Evolutionary conservation across 35 echinoderm and acorn worm genomes (phyloP).

Genomic region (Ophiothrix spiculata): DNA sequence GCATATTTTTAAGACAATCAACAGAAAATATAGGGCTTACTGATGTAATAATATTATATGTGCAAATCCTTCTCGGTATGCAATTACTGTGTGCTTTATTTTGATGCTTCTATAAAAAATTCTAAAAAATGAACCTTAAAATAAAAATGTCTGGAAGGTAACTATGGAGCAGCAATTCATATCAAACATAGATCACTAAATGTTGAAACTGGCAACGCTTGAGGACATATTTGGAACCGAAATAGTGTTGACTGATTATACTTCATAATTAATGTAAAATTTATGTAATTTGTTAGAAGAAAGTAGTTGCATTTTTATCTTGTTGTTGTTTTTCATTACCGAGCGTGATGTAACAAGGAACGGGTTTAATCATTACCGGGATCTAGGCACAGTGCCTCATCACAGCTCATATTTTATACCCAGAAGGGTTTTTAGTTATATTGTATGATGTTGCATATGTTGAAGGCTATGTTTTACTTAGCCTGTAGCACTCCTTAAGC

Average conservation of each 20-base stretch:
- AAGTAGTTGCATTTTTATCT: not conserved
- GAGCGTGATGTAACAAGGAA: not conserved
- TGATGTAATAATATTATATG: too few species aligned
- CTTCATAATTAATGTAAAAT: not conserved
- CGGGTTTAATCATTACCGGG: not conserved
- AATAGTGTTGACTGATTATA: conserved; percentile 11
- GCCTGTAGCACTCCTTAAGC: not conserved
- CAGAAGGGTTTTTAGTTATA: not conserved
- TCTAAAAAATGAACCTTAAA: too few species aligned
- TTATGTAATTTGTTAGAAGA: not conserved
- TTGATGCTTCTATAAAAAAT: too few species aligned
- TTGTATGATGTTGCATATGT: not conserved
- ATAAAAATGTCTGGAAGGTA: too few species aligned
- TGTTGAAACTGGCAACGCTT: too few species aligned
- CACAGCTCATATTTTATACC: not conserved
- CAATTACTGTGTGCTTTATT: too few species aligned
- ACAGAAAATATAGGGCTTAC: too few species aligned
- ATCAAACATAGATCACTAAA: too few species aligned
- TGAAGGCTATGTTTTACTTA: not conserved
- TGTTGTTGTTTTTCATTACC: not conserved
- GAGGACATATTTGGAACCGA: not conserved
- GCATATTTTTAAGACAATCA: too few species aligned
- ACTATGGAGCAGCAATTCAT: too few species aligned
- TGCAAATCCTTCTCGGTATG: too few species aligned
- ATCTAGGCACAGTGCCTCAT: not conserved